A percentile compares a stretch with the other conserved stretches of the same genome.
phyloP scores from a whole-genome alignment of 2,113 vertebrate species.

The Stomatorhinus ivindoensis region DNA sequence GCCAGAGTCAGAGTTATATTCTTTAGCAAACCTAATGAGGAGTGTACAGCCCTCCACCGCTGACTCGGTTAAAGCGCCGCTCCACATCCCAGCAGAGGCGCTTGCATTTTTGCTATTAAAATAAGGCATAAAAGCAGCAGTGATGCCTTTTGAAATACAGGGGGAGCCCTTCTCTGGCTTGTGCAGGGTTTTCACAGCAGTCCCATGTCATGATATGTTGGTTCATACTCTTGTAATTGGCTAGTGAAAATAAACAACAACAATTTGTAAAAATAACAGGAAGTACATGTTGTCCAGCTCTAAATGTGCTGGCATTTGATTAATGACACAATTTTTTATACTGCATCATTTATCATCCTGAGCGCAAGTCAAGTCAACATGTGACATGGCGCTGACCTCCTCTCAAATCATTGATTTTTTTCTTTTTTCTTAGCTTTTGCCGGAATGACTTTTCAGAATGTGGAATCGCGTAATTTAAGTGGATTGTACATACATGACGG shows the following conservation, averaged over 20 bases:
- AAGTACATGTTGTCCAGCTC: not conserved
- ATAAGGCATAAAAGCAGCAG: not conserved
- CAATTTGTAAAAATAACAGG: not conserved
- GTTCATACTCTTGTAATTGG: not conserved
- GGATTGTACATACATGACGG: not conserved
- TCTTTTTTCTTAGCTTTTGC: not conserved
- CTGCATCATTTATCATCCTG: constrained; percentile 14
- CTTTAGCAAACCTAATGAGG: not conserved
- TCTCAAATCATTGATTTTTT: not conserved
- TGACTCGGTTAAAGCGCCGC: not conserved
- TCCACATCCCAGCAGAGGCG: not conserved
- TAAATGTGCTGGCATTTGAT: constrained; percentile 1
- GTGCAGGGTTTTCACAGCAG: not conserved
- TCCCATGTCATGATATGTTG: not conserved
- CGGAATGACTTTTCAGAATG: not conserved
- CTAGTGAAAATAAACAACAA: not conserved
- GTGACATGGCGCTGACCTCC: not conserved
- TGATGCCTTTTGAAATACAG: not conserved
- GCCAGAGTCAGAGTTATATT: not conserved
- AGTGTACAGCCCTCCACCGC: not conserved
- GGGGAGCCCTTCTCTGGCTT: not conserved
- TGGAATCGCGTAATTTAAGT: not conserved
- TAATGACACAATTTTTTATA: not conserved
- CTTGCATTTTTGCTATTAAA: not conserved
- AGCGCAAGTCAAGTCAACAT: not conserved